phyloP scores from a whole-genome alignment of 1,140 invertebrate species.

The Danaus plexippus region DNA sequence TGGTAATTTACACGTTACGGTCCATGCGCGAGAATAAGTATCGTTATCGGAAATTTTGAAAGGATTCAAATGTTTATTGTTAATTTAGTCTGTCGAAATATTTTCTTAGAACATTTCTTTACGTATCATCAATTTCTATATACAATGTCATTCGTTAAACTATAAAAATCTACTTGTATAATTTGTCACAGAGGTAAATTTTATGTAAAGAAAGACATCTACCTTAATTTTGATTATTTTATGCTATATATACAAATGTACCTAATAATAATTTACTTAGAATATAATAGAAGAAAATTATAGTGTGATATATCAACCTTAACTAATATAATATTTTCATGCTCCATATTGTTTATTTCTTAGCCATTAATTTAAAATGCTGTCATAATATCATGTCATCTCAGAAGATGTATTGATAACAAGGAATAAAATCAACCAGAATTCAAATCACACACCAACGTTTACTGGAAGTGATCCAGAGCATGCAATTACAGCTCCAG shows the following conservation, averaged over 20 bases:
- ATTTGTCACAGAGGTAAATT: no score
- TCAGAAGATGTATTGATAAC: constrained; percentile 5
- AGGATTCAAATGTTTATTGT: constrained; percentile 38
- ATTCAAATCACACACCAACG: constrained; percentile 2
- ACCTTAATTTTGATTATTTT: no score
- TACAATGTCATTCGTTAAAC: no score
- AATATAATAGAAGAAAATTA: no score
- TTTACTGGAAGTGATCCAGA: constrained; percentile 3
- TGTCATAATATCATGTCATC: not conserved
- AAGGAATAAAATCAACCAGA: not conserved
- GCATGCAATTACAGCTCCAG: constrained; percentile 1
- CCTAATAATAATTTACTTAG: no score
- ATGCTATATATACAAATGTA: no score
- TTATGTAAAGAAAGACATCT: no score
- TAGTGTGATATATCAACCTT: no score
- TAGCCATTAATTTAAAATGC: not conserved
- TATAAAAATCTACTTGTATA: no score
- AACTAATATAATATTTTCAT: no score
- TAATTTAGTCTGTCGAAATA: constrained; percentile 20
- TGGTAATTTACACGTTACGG: constrained; percentile 42
- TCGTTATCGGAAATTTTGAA: constrained; percentile 31
- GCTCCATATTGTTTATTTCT: not conserved
- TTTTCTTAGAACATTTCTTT: no score
- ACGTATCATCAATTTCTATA: no score
- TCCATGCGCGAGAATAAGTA: constrained; percentile 33